phyloP scores from a whole-genome alignment of 2,888 invertebrate species.

The Pandemis heparana region DNA sequence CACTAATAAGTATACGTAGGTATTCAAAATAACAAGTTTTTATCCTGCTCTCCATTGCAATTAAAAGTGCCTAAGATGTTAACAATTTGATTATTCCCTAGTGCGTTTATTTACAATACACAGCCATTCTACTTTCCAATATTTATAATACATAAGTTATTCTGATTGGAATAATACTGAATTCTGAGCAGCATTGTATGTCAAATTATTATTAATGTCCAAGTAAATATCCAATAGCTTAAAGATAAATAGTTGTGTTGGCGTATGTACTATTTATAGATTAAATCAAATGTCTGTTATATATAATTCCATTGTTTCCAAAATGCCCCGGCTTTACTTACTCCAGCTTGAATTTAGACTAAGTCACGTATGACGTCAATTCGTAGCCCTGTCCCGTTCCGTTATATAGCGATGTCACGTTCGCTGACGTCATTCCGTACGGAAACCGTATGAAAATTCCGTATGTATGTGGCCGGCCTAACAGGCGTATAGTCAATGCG shows the following conservation, averaged over 20 bases:
- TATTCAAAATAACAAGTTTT: neutral
- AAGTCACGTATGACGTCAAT: too few species aligned
- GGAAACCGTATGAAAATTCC: too few species aligned
- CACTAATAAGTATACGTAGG: neutral
- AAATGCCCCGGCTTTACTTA: too few species aligned
- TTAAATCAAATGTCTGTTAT: neutral
- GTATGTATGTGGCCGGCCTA: too few species aligned
- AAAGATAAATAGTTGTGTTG: neutral
- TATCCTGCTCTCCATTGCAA: neutral
- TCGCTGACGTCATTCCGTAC: too few species aligned
- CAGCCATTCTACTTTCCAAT: neutral
- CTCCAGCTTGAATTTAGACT: too few species aligned
- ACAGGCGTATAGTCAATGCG: too few species aligned
- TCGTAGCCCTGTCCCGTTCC: too few species aligned
- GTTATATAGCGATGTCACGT: too few species aligned
- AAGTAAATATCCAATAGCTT: too few species aligned
- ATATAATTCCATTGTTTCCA: too few species aligned
- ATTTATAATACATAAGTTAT: neutral
- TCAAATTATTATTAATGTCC: neutral
- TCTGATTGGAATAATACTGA: constrained; percentile 7
- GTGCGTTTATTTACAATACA: constrained; percentile 3
- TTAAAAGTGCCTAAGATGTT: neutral
- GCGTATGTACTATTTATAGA: neutral
- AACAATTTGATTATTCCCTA: neutral
- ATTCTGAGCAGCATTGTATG: neutral